A percentile compares a stretch with the other conserved stretches of the same genome.
phyloP scores from a whole-genome alignment of 2,797 vertebrate species.

The Lacerta bilineata region DNA sequence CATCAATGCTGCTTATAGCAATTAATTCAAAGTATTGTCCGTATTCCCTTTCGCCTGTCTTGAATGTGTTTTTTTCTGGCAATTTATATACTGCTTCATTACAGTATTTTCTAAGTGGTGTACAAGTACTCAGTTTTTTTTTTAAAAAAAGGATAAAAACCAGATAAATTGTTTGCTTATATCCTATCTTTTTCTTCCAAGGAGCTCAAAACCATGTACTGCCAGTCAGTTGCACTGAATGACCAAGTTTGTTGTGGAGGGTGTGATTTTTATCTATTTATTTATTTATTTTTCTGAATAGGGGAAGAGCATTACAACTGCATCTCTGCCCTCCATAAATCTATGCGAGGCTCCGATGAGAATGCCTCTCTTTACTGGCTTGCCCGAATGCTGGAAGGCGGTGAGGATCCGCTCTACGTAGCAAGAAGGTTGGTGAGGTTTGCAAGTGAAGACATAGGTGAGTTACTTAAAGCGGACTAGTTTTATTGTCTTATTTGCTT shows the following conservation, averaged over 20 bases:
- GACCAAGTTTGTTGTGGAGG: neutral
- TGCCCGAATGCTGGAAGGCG: conserved; percentile 97
- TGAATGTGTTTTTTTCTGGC: neutral
- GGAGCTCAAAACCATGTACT: neutral
- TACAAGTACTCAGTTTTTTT: too few species aligned
- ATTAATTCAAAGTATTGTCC: neutral
- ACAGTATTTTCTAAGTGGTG: too few species aligned
- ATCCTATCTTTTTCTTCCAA: too few species aligned
- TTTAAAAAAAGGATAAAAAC: too few species aligned
- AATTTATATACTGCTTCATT: too few species aligned
- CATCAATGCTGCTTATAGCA: neutral
- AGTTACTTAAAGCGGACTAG: conserved; percentile 54
- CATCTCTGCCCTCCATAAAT: conserved; percentile 97
- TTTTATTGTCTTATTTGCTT: neutral
- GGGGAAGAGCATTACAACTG: conserved; percentile 96
- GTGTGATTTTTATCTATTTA: neutral
- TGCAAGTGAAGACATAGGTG: conserved; percentile 96
- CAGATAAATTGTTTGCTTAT: too few species aligned
- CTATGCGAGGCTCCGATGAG: conserved; percentile 94
- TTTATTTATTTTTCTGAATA: conserved; percentile 22
- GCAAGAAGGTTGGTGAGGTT: conserved; percentile 95
- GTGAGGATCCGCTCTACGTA: conserved; percentile 95
- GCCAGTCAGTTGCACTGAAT: neutral
- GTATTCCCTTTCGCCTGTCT: neutral
- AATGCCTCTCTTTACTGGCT: conserved; percentile 97